A percentile compares a stretch with the other conserved stretches of the same genome.
Evolutionary conservation across 2,888 invertebrate genomes (phyloP).

Genomic region (Netelia virgata): DNA sequence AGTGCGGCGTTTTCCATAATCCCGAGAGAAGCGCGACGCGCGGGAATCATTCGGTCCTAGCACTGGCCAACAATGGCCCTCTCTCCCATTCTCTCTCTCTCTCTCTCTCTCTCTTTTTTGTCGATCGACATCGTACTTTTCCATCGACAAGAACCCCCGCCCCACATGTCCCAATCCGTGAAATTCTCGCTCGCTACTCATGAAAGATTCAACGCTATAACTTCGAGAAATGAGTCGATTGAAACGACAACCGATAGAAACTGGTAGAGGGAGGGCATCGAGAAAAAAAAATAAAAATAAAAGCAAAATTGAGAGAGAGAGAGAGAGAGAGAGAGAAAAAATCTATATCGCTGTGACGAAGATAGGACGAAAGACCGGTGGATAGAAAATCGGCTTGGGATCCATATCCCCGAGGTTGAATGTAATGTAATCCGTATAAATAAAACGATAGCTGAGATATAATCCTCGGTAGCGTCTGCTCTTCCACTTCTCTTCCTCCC

Average conservation of each 20-base stretch:
- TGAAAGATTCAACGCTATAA: slow-evolving; percentile 68
- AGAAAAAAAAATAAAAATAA: slow-evolving; percentile 27
- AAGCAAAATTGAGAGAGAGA: slow-evolving; percentile 4
- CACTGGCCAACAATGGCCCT: not conserved
- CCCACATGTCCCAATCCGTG: slow-evolving; percentile 34
- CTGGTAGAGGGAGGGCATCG: not conserved
- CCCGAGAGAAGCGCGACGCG: slow-evolving; percentile 40
- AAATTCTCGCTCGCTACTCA: slow-evolving; percentile 56
- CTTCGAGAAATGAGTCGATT: slow-evolving; percentile 64
- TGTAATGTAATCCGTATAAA: slow-evolving; percentile 69
- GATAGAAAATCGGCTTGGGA: slow-evolving; percentile 37
- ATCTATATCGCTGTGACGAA: slow-evolving; percentile 34
- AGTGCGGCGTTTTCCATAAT: slow-evolving; percentile 62
- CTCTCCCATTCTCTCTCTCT: slow-evolving; percentile 10
- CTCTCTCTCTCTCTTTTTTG: slow-evolving; percentile 5
- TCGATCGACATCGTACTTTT: slow-evolving; percentile 55
- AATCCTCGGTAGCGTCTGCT: slow-evolving; percentile 63
- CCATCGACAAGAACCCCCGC: slow-evolving; percentile 17
- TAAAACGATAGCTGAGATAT: slow-evolving; percentile 65
- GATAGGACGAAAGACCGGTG: not conserved
- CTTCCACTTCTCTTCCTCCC: slow-evolving; percentile 26
- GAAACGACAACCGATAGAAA: slow-evolving; percentile 56
- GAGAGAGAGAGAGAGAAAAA: slow-evolving; percentile 30
- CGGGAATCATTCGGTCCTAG: slow-evolving; percentile 38
- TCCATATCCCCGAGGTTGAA: slow-evolving; percentile 41